phyloP scores from a whole-genome alignment of 2,888 invertebrate species.

The Syrphus vitripennis region DNA sequence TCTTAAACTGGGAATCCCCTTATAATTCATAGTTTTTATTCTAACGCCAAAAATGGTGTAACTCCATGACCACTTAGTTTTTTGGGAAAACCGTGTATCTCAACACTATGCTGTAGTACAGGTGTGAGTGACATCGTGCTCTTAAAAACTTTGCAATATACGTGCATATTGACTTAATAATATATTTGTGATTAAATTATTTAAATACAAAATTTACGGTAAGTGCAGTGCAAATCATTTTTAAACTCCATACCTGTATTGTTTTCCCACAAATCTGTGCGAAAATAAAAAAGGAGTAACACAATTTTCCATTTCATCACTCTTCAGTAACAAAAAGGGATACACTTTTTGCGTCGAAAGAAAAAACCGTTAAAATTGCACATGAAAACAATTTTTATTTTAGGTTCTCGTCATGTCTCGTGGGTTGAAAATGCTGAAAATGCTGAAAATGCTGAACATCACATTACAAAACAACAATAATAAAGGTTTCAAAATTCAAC shows the following conservation, averaged over 20 bases:
- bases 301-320: not conserved
- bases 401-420: too few relatives aligned
- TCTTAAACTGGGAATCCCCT: not conserved
- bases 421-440: too few relatives aligned
- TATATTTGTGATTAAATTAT: not conserved
- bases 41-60: not conserved
- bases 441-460: too few relatives aligned
- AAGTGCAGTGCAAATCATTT: not conserved
- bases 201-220: not conserved
- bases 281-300: not conserved
- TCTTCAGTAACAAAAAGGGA: not conserved
- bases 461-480: too few relatives aligned
- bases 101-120: not conserved
- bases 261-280: not conserved
- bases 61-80: not conserved
- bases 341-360: not conserved
- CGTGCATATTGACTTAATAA: not conserved
- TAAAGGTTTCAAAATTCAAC: too few relatives aligned
- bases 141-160: not conserved
- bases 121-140: not conserved
- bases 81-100: not conserved
- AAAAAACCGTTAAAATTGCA: not conserved
- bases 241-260: not conserved
- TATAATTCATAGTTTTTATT: not conserved
- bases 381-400: too few relatives aligned